Evolutionary conservation across 2,797 vertebrate genomes (phyloP).

Genomic region (Tarsius wallacei): DNA sequence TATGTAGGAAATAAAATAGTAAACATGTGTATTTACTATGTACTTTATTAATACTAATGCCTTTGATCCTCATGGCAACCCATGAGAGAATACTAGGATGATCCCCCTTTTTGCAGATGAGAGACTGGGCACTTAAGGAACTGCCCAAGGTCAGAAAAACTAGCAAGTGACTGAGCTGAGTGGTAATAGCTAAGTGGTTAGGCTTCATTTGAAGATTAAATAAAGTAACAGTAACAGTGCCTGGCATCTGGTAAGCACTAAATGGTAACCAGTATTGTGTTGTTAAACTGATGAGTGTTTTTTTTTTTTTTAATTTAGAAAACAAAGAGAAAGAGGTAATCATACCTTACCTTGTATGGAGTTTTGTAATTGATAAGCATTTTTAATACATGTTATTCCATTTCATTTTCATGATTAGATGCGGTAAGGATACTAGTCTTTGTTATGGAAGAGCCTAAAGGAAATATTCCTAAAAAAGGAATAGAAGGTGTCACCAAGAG

Average conservation of each 20-base stretch:
- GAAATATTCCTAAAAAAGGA: too few species aligned
- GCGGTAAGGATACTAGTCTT: not conserved
- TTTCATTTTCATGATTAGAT: not conserved
- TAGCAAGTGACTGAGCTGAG: not conserved
- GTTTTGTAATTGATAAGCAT: not conserved
- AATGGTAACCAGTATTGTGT: too few species aligned
- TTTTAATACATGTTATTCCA: not conserved
- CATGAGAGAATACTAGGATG: not conserved
- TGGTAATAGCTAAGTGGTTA: not conserved
- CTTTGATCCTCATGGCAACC: not conserved
- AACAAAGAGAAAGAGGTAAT: not conserved
- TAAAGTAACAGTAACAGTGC: too few species aligned
- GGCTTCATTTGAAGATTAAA: not conserved
- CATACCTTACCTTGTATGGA: not conserved
- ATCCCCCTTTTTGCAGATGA: not conserved
- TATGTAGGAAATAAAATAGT: not conserved
- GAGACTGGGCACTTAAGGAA: not conserved
- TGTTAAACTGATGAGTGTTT: not conserved
- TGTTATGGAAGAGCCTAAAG: not conserved
- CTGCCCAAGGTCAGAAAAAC: not conserved
- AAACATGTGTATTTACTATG: not conserved
- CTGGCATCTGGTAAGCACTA: not conserved
- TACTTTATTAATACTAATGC: rapidly evolving
- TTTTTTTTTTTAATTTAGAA: not conserved
- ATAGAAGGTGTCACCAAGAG: not conserved